Evolutionary conservation across 2,797 vertebrate genomes (phyloP).

Genomic region (Myripristis murdjan): DNA sequence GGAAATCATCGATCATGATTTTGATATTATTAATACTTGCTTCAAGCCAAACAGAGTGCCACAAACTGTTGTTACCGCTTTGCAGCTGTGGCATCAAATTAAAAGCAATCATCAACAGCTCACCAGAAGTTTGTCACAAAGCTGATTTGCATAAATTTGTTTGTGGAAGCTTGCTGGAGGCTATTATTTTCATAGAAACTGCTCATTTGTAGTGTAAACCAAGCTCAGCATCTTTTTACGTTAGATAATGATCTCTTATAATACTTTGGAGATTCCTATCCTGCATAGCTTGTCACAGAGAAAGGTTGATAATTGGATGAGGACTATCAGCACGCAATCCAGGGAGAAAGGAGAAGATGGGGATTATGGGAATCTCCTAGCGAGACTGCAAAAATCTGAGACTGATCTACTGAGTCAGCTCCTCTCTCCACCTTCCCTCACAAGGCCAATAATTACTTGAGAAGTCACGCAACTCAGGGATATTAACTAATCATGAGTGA

Average conservation of each 20-base stretch:
- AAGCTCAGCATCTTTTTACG: conserved; percentile 4
- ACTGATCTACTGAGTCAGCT: conserved; percentile 55
- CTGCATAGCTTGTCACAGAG: background rate
- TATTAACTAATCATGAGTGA: conserved; percentile 49
- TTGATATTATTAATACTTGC: too few relatives aligned
- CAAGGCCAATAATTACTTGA: conserved; percentile 48
- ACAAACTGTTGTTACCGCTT: background rate
- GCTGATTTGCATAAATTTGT: conserved; percentile 30
- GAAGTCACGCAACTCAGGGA: conserved; percentile 27
- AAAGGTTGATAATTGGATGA: conserved; percentile 26
- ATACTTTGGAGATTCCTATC: conserved; percentile 2
- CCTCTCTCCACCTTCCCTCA: conserved; percentile 31
- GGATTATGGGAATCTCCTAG: conserved; percentile 10
- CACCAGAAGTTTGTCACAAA: conserved; percentile 19
- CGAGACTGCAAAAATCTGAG: conserved; percentile 31
- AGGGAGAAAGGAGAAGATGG: background rate
- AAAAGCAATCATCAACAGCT: conserved; percentile 31
- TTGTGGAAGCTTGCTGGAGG: background rate
- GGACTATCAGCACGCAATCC: background rate
- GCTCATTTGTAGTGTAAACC: background rate
- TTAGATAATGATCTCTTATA: background rate
- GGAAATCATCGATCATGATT: too few relatives aligned
- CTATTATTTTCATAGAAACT: conserved; percentile 12
- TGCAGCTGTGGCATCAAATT: conserved; percentile 23
- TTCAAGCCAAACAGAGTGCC: too few relatives aligned